Conservation (phyloP, 2,888 invertebrate genomes). For the Silvanus unidentatus region DNA sequence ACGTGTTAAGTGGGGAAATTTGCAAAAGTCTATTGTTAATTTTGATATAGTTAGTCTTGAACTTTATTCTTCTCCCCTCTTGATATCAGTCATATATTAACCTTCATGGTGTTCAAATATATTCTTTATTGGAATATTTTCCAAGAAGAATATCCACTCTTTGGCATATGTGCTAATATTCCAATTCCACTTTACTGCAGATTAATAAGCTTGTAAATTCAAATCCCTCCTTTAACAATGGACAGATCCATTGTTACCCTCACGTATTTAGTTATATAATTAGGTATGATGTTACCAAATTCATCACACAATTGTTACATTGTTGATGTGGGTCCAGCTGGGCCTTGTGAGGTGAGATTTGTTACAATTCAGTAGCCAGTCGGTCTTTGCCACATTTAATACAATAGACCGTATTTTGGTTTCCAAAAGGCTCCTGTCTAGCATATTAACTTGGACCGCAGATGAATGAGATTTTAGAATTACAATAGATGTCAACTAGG, state of each 20-base stretch:
- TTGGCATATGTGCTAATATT: no score
- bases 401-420: slow-evolving; percentile 14
- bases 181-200: no score
- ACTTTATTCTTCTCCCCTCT: no score
- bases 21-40: no score
- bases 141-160: no score
- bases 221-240: not conserved
- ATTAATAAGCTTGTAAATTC: no score
- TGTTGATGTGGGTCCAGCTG: slow-evolving; percentile 9
- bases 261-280: slow-evolving; percentile 8
- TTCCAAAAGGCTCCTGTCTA: slow-evolving; percentile 16
- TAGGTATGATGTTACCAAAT: slow-evolving; percentile 15
- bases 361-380: slow-evolving; percentile 14
- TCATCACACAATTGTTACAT: slow-evolving; percentile 12
- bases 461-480: slow-evolving; percentile 30
- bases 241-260: not conserved
- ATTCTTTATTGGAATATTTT: no score
- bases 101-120: no score
- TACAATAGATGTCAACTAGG: slow-evolving; percentile 38
- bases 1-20: no score
- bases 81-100: no score
- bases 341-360: slow-evolving; percentile 17
- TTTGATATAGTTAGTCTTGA: no score
- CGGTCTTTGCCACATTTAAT: slow-evolving; percentile 10
- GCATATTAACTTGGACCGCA: slow-evolving; percentile 29